Evolutionary conservation across 1,140 invertebrate species (phyloP).

Genomic region (Drosophila sechellia): DNA sequence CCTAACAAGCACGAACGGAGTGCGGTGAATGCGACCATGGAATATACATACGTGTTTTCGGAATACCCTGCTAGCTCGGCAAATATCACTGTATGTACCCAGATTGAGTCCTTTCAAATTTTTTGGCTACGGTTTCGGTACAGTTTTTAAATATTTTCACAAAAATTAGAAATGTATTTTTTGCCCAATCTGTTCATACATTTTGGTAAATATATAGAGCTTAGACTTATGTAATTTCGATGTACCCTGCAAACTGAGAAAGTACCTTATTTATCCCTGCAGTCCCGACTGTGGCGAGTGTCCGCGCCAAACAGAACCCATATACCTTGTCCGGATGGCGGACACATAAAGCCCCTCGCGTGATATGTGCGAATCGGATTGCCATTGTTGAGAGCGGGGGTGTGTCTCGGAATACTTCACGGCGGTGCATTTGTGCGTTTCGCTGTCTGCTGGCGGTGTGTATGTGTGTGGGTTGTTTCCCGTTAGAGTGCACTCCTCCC

Average conservation of each 20-base stretch:
- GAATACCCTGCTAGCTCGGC: neutral
- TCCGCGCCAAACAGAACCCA: neutral
- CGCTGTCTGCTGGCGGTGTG: slow-evolving; percentile 15
- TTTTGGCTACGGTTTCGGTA: too few relatives aligned
- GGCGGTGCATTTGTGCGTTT: slow-evolving; percentile 57
- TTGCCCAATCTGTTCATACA: too few relatives aligned
- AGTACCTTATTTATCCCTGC: too few relatives aligned
- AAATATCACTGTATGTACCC: too few relatives aligned
- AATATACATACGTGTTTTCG: neutral
- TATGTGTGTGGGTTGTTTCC: slow-evolving; percentile 9
- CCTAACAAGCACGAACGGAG: neutral
- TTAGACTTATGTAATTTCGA: too few relatives aligned
- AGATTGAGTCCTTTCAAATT: neutral
- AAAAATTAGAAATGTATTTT: too few relatives aligned
- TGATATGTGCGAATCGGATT: slow-evolving; percentile 17
- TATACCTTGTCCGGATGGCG: slow-evolving; percentile 11
- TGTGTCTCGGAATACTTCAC: slow-evolving; percentile 54
- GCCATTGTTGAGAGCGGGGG: slow-evolving; percentile 18
- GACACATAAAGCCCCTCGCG: slow-evolving; percentile 16
- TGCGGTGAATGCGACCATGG: slow-evolving; percentile 2
- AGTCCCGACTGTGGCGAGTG: too few relatives aligned
- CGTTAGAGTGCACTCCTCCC: slow-evolving; percentile 30
- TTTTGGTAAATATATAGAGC: too few relatives aligned
- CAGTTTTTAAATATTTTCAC: too few relatives aligned
- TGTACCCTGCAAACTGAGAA: too few relatives aligned